Conservation (phyloP, 1,140 invertebrate species). For the Amyelois transitella region DNA sequence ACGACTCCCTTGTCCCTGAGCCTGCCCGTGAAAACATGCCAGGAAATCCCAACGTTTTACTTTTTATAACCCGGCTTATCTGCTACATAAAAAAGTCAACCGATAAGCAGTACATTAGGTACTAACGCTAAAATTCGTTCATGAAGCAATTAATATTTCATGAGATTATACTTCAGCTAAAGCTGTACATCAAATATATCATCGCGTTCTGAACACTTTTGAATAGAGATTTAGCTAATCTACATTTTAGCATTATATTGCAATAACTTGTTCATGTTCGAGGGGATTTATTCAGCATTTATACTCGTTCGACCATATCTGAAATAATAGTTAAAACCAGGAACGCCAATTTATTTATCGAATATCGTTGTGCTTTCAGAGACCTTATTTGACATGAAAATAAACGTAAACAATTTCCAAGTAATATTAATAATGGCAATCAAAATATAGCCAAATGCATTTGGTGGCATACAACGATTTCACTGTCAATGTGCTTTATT, state of each 20-base stretch:
- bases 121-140: conserved; percentile 10
- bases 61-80: conserved; percentile 41
- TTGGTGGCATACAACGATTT: no score
- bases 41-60: conserved; percentile 38
- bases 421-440: no score
- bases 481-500: no score
- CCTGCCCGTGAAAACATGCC: conserved; percentile 26
- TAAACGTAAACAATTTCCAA: no score
- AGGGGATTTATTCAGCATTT: neutral
- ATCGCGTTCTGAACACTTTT: neutral
- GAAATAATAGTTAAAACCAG: neutral
- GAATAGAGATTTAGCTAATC: neutral
- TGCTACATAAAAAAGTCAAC: conserved; percentile 22
- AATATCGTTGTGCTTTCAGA: no score
- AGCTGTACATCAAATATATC: neutral
- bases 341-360: no score
- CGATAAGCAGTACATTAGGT: conserved; percentile 11
- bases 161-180: neutral
- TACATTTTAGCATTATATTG: neutral
- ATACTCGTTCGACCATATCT: neutral
- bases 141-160: conserved; percentile 9
- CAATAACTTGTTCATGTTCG: neutral
- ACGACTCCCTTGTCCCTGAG: conserved; percentile 39
- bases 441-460: no score
- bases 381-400: no score